phyloP scores from a whole-genome alignment of 2,797 vertebrate genomes.

The Melanotaenia pygmaea region DNA sequence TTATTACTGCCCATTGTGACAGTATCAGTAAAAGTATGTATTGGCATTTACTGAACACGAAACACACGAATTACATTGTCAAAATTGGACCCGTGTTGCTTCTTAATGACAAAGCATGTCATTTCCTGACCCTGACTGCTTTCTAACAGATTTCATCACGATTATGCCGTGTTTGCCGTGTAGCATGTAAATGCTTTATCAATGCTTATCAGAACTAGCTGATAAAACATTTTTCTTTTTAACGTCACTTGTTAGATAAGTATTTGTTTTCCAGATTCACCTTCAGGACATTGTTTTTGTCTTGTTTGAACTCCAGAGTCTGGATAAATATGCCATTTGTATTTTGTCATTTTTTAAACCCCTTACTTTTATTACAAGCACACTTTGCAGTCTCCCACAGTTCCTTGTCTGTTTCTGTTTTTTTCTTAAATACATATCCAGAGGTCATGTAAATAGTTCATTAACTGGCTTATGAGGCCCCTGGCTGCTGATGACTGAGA shows the following conservation, averaged over 20 bases:
- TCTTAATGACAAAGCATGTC: background rate
- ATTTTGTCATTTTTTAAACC: background rate
- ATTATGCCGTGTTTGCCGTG: background rate
- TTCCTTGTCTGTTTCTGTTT: background rate
- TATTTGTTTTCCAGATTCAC: background rate
- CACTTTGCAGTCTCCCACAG: background rate
- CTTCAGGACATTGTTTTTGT: background rate
- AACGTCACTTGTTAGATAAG: background rate
- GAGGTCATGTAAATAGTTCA: constrained; percentile 70
- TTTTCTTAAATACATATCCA: constrained; percentile 26
- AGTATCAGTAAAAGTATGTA: background rate
- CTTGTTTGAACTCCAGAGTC: background rate
- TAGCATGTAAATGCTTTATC: background rate
- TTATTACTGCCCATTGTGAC: background rate
- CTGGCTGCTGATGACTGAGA: constrained; percentile 26
- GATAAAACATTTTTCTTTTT: background rate
- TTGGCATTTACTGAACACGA: background rate
- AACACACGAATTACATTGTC: background rate
- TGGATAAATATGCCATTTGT: background rate
- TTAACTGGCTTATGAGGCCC: constrained; percentile 51
- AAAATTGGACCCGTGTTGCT: background rate
- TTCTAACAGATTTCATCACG: background rate
- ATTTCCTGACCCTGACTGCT: background rate
- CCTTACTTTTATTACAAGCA: background rate
- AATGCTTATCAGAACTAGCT: background rate